These are phyloP conservation scores for Xyrichtys novacula DNA, from an alignment of 2,797 vertebrate genomes.

Conservation along the genomic window DNA sequence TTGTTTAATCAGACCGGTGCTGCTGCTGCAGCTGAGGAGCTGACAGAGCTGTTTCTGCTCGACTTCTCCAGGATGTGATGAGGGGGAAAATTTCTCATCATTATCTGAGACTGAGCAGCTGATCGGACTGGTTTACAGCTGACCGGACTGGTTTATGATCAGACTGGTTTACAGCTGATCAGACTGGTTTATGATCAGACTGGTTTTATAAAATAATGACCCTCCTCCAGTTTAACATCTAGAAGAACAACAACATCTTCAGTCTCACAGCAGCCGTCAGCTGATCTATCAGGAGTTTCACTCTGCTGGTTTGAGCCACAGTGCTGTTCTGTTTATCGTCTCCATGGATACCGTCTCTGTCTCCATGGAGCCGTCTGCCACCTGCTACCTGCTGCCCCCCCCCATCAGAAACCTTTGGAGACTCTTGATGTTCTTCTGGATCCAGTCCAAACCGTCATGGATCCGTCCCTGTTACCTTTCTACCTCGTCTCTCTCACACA, in stretches of 20 bases:
- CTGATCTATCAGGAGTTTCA: slow-evolving; percentile 1
- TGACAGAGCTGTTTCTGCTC: slow-evolving; percentile 18
- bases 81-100: background rate
- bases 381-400: slow-evolving; percentile 21
- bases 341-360: slow-evolving; percentile 52
- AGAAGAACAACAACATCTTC: too few relatives aligned
- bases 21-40: slow-evolving; percentile 21
- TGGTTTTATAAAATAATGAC: too few relatives aligned
- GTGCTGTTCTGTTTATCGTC: slow-evolving; percentile 51
- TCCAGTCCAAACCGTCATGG: background rate
- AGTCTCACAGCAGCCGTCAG: background rate
- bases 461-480: background rate
- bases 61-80: slow-evolving; percentile 1
- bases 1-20: background rate
- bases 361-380: slow-evolving; percentile 55
- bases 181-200: too few relatives aligned
- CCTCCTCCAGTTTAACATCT: too few relatives aligned
- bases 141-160: too few relatives aligned
- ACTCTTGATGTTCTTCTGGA: background rate
- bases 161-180: too few relatives aligned
- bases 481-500: background rate
- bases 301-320: slow-evolving; percentile 19
- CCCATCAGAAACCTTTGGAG: background rate
- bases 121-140: background rate
- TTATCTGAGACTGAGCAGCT: slow-evolving; percentile 10